These are phyloP conservation scores for Saccostrea cuccullata DNA, from an alignment of 1,140 invertebrate genomes.

Conservation along the genomic window DNA sequence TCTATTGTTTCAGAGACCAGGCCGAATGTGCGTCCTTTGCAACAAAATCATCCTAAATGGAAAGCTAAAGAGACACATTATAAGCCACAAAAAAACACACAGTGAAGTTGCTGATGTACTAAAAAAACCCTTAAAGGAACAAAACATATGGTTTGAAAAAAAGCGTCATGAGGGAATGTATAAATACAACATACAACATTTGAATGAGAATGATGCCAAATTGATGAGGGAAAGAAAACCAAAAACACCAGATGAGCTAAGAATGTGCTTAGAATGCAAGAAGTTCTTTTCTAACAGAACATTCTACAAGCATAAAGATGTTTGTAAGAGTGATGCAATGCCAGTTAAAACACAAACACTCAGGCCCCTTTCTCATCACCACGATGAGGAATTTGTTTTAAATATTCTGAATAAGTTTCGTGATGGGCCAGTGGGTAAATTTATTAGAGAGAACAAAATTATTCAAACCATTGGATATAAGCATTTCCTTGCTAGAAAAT, in stretches of 20 bases:
- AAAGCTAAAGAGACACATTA: conserved; percentile 47
- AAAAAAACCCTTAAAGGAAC: conserved; percentile 19
- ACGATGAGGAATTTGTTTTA: conserved; percentile 47
- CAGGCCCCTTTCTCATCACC: conserved; percentile 34
- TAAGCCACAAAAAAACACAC: background rate
- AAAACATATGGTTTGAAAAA: conserved; percentile 44
- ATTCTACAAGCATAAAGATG: conserved; percentile 41
- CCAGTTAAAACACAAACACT: conserved; percentile 37
- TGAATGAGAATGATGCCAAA: conserved; percentile 37
- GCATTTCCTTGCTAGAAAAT: background rate
- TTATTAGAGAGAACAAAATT: background rate
- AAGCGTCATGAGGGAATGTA: conserved; percentile 34
- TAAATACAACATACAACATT: conserved; percentile 32
- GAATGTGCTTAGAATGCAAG: conserved; percentile 46
- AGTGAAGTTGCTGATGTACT: conserved; percentile 46
- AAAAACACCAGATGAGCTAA: conserved; percentile 41
- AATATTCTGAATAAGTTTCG: conserved; percentile 47
- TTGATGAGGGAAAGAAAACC: conserved; percentile 53
- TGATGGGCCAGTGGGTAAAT: background rate
- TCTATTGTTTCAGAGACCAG: conserved; percentile 32
- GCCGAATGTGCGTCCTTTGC: conserved; percentile 32
- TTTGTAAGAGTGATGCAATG: conserved; percentile 2
- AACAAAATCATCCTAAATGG: conserved; percentile 39
- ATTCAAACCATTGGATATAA: conserved; percentile 26
- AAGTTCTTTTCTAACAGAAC: conserved; percentile 48